phyloP scores from a whole-genome alignment of 2,113 vertebrate genomes.

The Pollimyrus isidori region DNA sequence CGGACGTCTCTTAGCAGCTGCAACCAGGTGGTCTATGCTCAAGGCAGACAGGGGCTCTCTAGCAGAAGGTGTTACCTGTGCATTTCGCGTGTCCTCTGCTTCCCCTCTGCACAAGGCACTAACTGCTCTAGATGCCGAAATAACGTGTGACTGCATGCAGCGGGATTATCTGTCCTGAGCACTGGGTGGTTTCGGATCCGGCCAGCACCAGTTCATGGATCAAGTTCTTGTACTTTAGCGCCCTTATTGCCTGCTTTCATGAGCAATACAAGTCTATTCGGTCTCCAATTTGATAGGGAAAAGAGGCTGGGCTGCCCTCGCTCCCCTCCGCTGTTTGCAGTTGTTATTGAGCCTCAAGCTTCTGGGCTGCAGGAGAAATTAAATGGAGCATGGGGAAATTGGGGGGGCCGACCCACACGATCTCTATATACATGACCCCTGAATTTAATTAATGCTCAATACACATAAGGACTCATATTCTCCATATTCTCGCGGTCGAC shows the following conservation, averaged over 20 bases:
- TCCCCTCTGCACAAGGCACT: neutral
- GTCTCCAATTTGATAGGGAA: neutral
- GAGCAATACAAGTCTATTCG: neutral
- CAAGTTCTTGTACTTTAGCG: neutral
- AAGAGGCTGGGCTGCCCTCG: neutral
- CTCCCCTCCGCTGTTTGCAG: neutral
- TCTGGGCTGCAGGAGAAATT: neutral
- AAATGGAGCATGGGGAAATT: neutral
- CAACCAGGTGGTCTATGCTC: neutral
- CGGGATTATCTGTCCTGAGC: slow-evolving; percentile 1
- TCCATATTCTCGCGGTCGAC: neutral
- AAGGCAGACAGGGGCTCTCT: neutral
- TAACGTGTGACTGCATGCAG: neutral
- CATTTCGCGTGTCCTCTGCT: neutral
- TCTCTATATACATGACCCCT: neutral
- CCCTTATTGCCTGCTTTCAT: neutral
- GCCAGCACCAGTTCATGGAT: neutral
- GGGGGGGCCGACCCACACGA: neutral
- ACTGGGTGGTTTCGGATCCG: neutral
- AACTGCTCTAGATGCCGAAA: neutral
- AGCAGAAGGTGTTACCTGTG: neutral
- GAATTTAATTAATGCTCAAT: neutral
- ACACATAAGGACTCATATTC: neutral
- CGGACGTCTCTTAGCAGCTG: neutral
- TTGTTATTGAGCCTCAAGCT: neutral